Evolutionary conservation across 2,797 vertebrate species (phyloP), one percentile per base, ranked within the genome.

Genomic region (Ambastaia sidthimunki): DNA sequence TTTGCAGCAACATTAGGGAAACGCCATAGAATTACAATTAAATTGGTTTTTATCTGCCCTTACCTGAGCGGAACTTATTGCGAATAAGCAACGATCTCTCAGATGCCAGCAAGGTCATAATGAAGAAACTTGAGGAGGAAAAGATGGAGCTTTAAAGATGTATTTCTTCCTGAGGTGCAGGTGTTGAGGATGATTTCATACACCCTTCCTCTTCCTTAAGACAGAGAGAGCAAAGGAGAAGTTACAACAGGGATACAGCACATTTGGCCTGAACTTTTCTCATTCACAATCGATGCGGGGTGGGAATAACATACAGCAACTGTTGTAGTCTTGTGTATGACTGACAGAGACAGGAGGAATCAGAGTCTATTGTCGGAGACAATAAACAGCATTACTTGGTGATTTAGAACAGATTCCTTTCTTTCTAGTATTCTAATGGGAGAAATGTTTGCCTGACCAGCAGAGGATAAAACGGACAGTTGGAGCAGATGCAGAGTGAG

Each of bases 61-160:
- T 93, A 97, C 96, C 96, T 90, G 96, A 96, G 86, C 95, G 95
- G 89, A 97, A 97, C 91, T 96, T 97, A 93, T 94, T 96, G 82
- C 95, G 93, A 90, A 97, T 96, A 89, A 97, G 94, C 82, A 96
- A 93, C 2, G 96, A 97, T 90, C 95, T 95, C 91, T 97, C 95
- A 16, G 95, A 95, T 82, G 95, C 94, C 84, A 95, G 90, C 88
- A 96, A 93, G 23, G 96, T 96, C 96, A 96, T 96, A 87, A 74
- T 68, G 70, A 44, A 82, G 81, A 75, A 74, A 60, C 82, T 25
- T 85, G 85, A 71, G 69, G 63, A 76, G 59, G 60, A 74, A 23
- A 19, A 67, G 41, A 63, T 80, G 84, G 85, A 84, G 80, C 75
- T 47, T 81, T 83, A 83, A 78, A 77, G 52, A n/a, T 44, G 41